Evolutionary conservation across 2,797 vertebrate genomes (phyloP).

Genomic region (Helicolenus hilgendorfi): DNA sequence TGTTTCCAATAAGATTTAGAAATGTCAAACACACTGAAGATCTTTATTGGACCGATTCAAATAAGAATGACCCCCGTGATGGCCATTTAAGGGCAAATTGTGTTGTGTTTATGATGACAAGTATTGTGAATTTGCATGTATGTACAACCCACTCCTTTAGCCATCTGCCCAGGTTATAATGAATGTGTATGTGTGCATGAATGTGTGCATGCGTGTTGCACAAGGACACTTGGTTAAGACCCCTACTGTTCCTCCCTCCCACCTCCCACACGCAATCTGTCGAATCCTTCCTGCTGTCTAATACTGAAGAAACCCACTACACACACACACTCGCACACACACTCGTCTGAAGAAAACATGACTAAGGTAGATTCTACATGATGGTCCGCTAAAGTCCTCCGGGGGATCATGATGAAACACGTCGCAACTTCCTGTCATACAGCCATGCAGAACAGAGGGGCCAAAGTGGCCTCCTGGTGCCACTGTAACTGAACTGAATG

Average conservation of each 20-base stretch:
- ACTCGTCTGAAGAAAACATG: conserved; percentile 45
- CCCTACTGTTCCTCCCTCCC: conserved; percentile 71
- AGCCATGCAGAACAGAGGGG: conserved; percentile 51
- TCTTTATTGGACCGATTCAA: background rate
- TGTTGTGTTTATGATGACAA: conserved; percentile 6
- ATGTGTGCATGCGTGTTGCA: conserved; percentile 33
- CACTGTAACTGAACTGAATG: conserved; percentile 77
- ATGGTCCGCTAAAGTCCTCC: conserved; percentile 32
- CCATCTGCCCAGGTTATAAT: conserved; percentile 65
- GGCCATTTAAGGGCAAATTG: background rate
- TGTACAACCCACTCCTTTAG: conserved; percentile 38
- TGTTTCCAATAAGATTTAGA: background rate
- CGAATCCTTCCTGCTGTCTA: conserved; percentile 59
- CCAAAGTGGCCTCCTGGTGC: conserved; percentile 68
- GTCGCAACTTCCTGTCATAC: conserved; percentile 49
- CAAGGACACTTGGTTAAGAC: conserved; percentile 56
- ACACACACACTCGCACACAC: conserved; percentile 26
- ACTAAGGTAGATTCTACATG: conserved; percentile 55
- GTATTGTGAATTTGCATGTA: conserved; percentile 11
- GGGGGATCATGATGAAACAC: conserved; percentile 39
- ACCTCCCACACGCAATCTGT: conserved; percentile 81
- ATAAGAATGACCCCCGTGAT: background rate
- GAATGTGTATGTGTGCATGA: conserved; percentile 21
- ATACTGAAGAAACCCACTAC: conserved; percentile 20
- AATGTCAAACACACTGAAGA: background rate